These are phyloP conservation scores for Lithophane socia DNA, from an alignment of 2,888 invertebrate species.

Conservation along the genomic window DNA sequence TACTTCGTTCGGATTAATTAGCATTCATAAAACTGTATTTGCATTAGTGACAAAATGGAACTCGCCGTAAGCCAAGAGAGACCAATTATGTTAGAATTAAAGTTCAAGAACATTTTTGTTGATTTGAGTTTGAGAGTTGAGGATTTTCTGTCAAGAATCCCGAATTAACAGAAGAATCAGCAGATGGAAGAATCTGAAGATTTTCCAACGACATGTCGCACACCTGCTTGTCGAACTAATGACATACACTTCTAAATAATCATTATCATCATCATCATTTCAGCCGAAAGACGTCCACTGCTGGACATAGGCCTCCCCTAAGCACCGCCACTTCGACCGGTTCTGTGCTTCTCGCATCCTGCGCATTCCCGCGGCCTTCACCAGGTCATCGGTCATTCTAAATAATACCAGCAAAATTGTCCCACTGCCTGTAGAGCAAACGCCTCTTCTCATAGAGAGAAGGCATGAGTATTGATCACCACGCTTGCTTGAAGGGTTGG, in stretches of 20 bases:
- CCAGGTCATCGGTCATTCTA: too few relatives aligned
- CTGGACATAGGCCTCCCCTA: too few relatives aligned
- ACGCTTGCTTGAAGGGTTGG: not conserved
- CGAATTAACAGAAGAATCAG: too few relatives aligned
- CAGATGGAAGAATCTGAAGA: too few relatives aligned
- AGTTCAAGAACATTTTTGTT: not conserved
- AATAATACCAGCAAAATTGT: not conserved
- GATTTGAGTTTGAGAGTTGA: not conserved
- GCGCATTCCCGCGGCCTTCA: too few relatives aligned
- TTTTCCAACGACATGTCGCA: not conserved
- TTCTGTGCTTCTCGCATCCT: too few relatives aligned
- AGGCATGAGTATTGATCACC: not conserved
- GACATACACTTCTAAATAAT: not conserved
- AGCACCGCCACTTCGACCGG: too few relatives aligned
- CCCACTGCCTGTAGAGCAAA: not conserved
- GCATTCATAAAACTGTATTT: conserved; percentile 49
- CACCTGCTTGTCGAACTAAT: not conserved
- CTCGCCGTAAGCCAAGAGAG: not conserved
- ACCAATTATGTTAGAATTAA: not conserved
- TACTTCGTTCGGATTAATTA: conserved; percentile 51
- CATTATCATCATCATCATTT: too few relatives aligned
- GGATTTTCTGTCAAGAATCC: not conserved
- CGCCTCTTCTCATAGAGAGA: not conserved
- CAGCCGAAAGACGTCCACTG: too few relatives aligned
- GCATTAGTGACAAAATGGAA: conserved; percentile 25